These are phyloP conservation scores for Anorthoa munda DNA, from an alignment of 2,888 invertebrate species.

Conservation along the genomic window DNA sequence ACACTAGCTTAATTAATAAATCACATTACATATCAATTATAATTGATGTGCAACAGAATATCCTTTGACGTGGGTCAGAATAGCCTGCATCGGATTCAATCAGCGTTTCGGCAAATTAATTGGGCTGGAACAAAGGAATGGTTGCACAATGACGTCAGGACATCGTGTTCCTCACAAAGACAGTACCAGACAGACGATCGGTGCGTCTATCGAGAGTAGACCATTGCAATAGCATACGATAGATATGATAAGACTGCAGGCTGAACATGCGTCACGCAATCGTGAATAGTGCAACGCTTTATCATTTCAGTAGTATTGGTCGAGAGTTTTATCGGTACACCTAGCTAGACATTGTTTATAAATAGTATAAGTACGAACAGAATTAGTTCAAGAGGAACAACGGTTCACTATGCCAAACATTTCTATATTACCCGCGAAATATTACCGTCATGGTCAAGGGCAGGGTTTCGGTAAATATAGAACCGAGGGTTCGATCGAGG, in stretches of 20 bases:
- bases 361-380: too few relatives aligned
- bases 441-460: background rate
- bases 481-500: conserved; percentile 9
- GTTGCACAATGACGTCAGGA: background rate
- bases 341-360: too few relatives aligned
- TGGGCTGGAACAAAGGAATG: background rate
- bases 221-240: background rate
- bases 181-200: background rate
- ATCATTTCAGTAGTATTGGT: background rate
- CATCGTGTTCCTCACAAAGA: background rate
- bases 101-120: background rate
- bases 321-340: background rate
- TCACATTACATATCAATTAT: too few relatives aligned
- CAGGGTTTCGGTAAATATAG: background rate
- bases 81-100: too few relatives aligned
- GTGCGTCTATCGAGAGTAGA: too few relatives aligned
- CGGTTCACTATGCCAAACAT: background rate
- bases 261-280: background rate
- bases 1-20: too few relatives aligned
- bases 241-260: background rate
- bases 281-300: background rate
- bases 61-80: background rate
- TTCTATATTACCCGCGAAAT: background rate
- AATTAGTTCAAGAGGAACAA: too few relatives aligned
- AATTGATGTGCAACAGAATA: background rate